Base-by-base conservation (phyloP, 53 echinoderm and acorn worm genomes). In the Paracentrotus lividus region DNA sequence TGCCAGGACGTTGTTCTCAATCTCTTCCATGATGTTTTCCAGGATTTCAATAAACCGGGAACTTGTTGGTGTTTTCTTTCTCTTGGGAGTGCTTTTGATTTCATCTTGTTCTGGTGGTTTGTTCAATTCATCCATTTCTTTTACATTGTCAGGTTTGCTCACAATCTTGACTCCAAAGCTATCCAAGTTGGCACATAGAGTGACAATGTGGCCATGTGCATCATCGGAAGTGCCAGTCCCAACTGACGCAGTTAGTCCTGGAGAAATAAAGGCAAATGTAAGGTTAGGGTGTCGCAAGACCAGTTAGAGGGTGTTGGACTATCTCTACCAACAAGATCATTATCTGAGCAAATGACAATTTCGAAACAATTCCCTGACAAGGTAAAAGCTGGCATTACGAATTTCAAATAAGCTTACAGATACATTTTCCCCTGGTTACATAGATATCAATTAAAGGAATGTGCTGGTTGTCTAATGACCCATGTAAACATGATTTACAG, bases 151-250 rank as follows among this genome's bases (percentile, higher is more conserved):
- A 14, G 90, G 36, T 51, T 91, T 26, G 14, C 45, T 64, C 10
- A 97, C 97, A 51, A 88, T 75, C 66, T 87, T 87, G 47, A 97
- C 95, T 24, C 93, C 78, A 8, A 55, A 65, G 55, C 88, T 91
- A 72, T 97, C 95, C 94, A 97, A 90, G 72, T 95, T 97, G 16
- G 95, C 95, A 43, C 95, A 95, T 29, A 97, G 94, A n/a, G 94
- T 94, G n/a, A 94, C 68, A 12, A 97, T 57, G 56, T 97, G 95
- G 26, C 81, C 42, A 26, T 91, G 91, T 20, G 96, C 95, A 68
- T 93, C 93, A 31, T 85, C 67, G 26, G 93, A 95, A 23, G 84
- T 88, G 13, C 97, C 97, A 21, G 94, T 95, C 9, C 97, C 97
- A 29, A 96, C 94, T 1, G 96, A 95, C 77, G 97, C 97, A 77